These are phyloP conservation scores for Dicerorhinus sumatrensis DNA, from an alignment of 2,113 vertebrate genomes.

Conservation along the genomic window DNA sequence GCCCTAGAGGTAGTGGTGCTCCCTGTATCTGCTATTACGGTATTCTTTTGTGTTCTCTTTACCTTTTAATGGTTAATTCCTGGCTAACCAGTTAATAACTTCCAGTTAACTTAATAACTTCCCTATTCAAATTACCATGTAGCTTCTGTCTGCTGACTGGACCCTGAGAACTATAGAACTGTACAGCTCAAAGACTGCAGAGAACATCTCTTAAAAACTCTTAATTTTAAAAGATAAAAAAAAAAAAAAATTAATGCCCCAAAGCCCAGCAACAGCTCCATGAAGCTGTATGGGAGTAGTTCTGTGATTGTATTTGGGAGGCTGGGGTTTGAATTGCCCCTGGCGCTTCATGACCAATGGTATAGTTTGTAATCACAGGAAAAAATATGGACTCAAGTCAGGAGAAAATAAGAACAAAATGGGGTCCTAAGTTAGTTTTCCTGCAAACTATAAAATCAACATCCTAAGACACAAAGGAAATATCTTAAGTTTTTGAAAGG, in stretches of 20 bases:
- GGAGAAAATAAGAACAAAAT: not conserved
- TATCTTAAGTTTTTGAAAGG: not conserved
- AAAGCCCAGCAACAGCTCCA: not conserved
- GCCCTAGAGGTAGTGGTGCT: not conserved
- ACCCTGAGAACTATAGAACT: not conserved
- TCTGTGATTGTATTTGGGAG: not conserved
- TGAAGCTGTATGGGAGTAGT: not conserved
- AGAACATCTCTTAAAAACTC: not conserved
- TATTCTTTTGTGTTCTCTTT: not conserved
- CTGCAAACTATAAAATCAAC: not conserved
- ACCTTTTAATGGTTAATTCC: not conserved
- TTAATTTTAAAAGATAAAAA: not conserved
- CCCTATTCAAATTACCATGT: constrained; percentile 9
- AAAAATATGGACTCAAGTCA: not conserved
- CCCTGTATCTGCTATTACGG: not conserved
- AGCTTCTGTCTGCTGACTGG: not conserved
- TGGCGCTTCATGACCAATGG: not conserved
- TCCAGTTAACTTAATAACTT: not conserved
- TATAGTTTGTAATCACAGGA: not conserved
- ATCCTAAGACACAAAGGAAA: not conserved
- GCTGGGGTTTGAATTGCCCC: not conserved
- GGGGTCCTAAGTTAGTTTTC: not conserved
- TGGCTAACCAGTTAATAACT: not conserved
- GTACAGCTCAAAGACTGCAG: not conserved
- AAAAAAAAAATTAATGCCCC: not conserved